Base-by-base conservation (phyloP, 2,888 invertebrate genomes). In the Syrphus vitripennis region DNA sequence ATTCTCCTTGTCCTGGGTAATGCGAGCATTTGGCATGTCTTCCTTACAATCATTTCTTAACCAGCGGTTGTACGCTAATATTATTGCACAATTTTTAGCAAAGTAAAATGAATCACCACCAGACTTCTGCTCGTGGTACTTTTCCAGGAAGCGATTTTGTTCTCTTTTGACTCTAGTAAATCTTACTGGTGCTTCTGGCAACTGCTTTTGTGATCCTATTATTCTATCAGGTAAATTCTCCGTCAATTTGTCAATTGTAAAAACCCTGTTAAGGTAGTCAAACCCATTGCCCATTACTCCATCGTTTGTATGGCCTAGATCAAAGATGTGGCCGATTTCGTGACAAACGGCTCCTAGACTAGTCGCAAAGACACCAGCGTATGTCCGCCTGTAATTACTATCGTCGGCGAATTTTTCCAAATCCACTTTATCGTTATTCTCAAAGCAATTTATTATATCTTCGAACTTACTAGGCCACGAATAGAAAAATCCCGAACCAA, bases 221-320 rank as follows among this genome's bases (percentile, higher is more conserved):
- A 91, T 87, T 42, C 93, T 88, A 29, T 90, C 88, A 0, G 93
- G 93, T 34, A 93, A 78, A 88, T 90, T 88, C 86, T 93, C 91
- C 1, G 93, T 92, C 65, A 90, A 88, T 83, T 94, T 94, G 16
- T 94, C 94, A 4, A 94, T 93, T n/a, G 95, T 93, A 90, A 97
- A 97, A 40, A 97, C 95, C 78, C 95, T 94, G 90, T 97, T 95
- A 71, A 97, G 94, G 89, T 97, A 95, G 91, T 97, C 97, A 91
- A 97, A 97, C 50, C 97, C 97, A 90, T 96, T 94, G 50, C 97
- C 97, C 99, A 99, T 99, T 79, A 99, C 96, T 19, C 98, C 98
- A 88, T 96, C 95, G 88, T 95, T 94, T 0, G 97, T 97, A 91
- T 99, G 98, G 0, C 98, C 98, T 77, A 99, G 94, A 92, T 98